Evolutionary conservation across 2,797 vertebrate species (phyloP).

Genomic region (Lagodon rhomboides): DNA sequence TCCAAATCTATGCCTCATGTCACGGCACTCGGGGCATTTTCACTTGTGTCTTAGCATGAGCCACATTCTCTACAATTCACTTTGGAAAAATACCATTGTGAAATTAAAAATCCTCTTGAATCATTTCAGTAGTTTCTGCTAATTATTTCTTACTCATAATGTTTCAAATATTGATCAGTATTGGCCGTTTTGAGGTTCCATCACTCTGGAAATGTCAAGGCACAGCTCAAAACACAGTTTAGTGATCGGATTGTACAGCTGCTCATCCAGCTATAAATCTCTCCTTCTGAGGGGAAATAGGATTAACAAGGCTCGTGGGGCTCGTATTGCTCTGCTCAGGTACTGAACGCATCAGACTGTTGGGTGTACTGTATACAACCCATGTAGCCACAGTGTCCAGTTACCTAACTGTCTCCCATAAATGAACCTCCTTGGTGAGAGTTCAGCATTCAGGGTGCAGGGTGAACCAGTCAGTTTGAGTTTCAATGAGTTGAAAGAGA

Average conservation of each 20-base stretch:
- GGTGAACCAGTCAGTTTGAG: constrained; percentile 39
- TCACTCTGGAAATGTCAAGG: constrained; percentile 17
- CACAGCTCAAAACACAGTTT: constrained; percentile 48
- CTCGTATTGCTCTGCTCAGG: constrained; percentile 58
- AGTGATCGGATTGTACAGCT: constrained; percentile 57
- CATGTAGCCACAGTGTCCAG: constrained; percentile 67
- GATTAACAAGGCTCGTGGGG: constrained; percentile 54
- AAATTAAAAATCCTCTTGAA: too few relatives aligned
- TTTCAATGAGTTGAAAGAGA: constrained; percentile 70
- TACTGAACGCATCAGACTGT: constrained; percentile 53
- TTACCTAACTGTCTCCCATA: constrained; percentile 69
- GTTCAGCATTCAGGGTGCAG: constrained; percentile 30
- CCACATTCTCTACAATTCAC: too few relatives aligned
- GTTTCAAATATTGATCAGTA: neutral
- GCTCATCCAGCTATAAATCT: constrained; percentile 64
- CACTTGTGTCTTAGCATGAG: too few relatives aligned
- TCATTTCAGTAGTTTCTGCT: too few relatives aligned
- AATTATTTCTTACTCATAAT: neutral
- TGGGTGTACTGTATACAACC: constrained; percentile 48
- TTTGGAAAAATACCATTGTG: too few relatives aligned
- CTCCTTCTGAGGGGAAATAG: constrained; percentile 58
- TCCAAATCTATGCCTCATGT: too few relatives aligned
- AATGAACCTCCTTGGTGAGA: constrained; percentile 57
- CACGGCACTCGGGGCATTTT: too few relatives aligned
- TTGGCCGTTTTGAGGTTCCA: neutral